Evolutionary conservation across 2,888 invertebrate species (phyloP), one percentile per base, ranked within the genome.

Genomic region (Synergus gifuensis): DNA sequence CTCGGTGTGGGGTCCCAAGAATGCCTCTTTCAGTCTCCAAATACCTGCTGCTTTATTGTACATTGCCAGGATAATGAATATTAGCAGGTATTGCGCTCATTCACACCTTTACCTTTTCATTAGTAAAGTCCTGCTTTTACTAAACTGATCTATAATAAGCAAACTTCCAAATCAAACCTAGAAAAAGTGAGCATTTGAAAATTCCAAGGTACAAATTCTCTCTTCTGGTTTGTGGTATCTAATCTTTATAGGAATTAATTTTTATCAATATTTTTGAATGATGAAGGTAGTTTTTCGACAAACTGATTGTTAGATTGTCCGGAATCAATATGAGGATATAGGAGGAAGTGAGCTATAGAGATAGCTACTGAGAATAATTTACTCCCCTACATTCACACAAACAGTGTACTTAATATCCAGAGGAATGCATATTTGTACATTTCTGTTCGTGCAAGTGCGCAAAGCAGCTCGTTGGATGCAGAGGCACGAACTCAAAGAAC

Each of bases 401-500:
- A 49, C 16, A 54, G n/a, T 54, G 49, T 54, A n/a, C 49, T 54
- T 7, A 54, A 54, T n/a, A 54, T 54, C 2, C 49, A 54, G 49
- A n/a, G 49, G 49, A 28, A 28, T 28, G 28, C 28, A 54, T n/a
- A 54, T 46, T 46, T 67, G 28, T 22, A 18, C 22, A 54, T 16
- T 22, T 9, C 36, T 73, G 16, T 73, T 54, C 36, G 12, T 54
- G 40, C n/a, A 54, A 49, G 54, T 54, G n/a, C 28, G 28, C 4
- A 69, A 73, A 73, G 36, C 40, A 63, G 28, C 42, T 28, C 18
- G 60, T 76, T 16, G 40, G 60, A 58, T 62, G 76, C 62, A 60
- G 49, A 54, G 18, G 42, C 81, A 82, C 82, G 82, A 76, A 84
- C 79, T 76, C 77, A 76, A 73, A 80, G 81, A 80, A 69, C 46